Evolutionary conservation across 2,888 invertebrate genomes (phyloP).

Genomic region (Drosophila anceps): DNA sequence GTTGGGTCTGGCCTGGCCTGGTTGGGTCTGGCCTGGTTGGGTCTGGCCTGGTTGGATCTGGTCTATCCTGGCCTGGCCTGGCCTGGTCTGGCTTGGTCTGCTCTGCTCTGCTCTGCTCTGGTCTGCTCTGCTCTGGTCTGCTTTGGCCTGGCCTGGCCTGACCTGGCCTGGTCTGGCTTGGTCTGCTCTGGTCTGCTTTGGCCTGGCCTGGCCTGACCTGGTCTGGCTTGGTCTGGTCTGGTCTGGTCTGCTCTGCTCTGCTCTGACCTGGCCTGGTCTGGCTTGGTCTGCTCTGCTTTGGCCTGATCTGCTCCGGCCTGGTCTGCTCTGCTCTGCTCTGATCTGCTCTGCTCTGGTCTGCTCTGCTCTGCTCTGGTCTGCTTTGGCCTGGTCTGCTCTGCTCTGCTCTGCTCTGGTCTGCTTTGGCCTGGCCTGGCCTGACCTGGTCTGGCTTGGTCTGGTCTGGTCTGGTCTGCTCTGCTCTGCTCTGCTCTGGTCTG

Average conservation of each 20-base stretch:
- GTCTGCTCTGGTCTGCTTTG: too few relatives aligned
- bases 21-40: conserved; percentile 13
- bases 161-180: conserved; percentile 5
- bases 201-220: too few relatives aligned
- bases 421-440: too few relatives aligned
- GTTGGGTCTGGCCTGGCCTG: too few relatives aligned
- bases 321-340: too few relatives aligned
- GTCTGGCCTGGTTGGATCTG: too few relatives aligned
- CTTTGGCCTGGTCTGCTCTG: background rate
- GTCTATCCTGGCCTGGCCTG: too few relatives aligned
- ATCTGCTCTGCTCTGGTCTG: background rate
- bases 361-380: background rate
- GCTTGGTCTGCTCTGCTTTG: too few relatives aligned
- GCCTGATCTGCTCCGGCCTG: background rate
- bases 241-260: too few relatives aligned
- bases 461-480: background rate
- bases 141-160: too few relatives aligned
- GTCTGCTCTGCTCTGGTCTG: background rate
- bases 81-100: conserved; percentile 16
- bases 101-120: background rate
- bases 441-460: background rate
- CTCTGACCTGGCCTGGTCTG: background rate
- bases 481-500: background rate
- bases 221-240: conserved; percentile 2
- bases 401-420: background rate